These are phyloP conservation scores for Megaceryle maxima DNA, from an alignment of 2,113 vertebrate genomes.

Conservation along the genomic window DNA sequence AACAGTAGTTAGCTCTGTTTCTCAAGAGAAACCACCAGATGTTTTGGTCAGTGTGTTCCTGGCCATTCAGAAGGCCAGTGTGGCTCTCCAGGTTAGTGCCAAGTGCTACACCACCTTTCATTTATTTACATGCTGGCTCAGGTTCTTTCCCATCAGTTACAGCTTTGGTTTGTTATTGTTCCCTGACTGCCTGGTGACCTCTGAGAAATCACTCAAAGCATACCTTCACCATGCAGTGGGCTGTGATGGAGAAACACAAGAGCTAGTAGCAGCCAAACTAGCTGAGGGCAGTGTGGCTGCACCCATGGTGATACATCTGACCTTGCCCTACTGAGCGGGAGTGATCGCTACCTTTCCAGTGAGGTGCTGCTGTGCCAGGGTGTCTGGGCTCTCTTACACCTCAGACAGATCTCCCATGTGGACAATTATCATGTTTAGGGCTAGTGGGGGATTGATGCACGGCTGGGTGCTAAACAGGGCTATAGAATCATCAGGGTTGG, in stretches of 20 bases:
- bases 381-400: not conserved
- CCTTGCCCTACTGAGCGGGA: not conserved
- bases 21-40: not conserved
- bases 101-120: not conserved
- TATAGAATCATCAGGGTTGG: too few relatives aligned
- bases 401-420: not conserved
- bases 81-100: not conserved
- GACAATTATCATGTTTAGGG: not conserved
- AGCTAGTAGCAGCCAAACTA: not conserved
- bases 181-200: not conserved
- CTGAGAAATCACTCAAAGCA: not conserved
- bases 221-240: not conserved
- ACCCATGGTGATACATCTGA: fast-evolving
- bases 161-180: not conserved
- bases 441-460: not conserved
- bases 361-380: not conserved
- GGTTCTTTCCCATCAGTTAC: not conserved
- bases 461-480: not conserved
- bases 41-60: not conserved
- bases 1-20: not conserved
- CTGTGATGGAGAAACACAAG: not conserved
- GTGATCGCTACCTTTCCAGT: not conserved
- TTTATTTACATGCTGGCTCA: not conserved
- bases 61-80: not conserved
- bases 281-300: not conserved